Percentiles rank a stretch among this genome's conserved stretches.
Conservation (phyloP, 1,140 invertebrate genomes). For the Anastrepha ludens region DNA sequence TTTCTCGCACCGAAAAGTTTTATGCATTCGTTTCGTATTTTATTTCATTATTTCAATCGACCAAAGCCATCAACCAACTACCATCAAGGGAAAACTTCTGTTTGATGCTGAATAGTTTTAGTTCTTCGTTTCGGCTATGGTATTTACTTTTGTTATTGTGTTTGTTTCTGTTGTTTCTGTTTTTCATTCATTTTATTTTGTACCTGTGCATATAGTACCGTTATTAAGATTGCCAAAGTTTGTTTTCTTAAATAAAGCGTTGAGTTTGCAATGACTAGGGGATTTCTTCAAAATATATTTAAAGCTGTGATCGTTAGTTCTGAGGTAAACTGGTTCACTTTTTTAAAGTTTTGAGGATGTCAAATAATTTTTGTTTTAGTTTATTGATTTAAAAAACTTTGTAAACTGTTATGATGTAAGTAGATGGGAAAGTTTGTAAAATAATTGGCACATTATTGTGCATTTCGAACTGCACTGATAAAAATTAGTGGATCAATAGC, state of each 20-base stretch:
- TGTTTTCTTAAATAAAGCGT: conserved; percentile 52
- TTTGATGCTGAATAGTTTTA: conserved; percentile 47
- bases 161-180: neutral
- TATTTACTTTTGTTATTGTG: neutral
- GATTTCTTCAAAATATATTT: conserved; percentile 29
- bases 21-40: conserved; percentile 34
- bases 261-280: conserved; percentile 28
- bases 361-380: no score
- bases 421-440: no score
- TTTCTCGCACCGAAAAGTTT: conserved; percentile 35
- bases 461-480: no score
- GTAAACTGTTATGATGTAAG: no score
- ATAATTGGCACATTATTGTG: no score
- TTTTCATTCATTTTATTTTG: neutral
- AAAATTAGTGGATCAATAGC: no score
- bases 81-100: conserved; percentile 44
- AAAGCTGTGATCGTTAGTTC: neutral
- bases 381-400: no score
- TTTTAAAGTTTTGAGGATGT: neutral
- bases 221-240: conserved; percentile 51
- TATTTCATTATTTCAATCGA: conserved; percentile 52
- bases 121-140: neutral
- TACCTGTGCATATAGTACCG: conserved; percentile 34
- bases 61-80: conserved; percentile 44
- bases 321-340: conserved; percentile 1